phyloP scores from a whole-genome alignment of 1,140 invertebrate genomes.

The Drosophila micromelanica region DNA sequence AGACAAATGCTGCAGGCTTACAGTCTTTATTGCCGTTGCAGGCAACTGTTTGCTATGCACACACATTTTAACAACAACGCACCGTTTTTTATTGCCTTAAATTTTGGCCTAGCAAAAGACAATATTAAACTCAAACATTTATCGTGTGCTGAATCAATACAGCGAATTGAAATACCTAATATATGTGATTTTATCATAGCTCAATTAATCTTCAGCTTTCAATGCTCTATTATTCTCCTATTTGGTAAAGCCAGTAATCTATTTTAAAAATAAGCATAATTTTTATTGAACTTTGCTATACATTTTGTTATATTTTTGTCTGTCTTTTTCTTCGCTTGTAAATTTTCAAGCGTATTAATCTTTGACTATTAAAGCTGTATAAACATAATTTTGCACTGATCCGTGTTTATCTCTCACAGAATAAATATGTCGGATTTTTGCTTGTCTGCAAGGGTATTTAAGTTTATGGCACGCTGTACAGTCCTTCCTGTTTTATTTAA shows the following conservation, averaged over 20 bases:
- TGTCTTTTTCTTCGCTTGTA: no score
- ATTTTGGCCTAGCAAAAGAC: not conserved
- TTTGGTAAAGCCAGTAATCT: no score
- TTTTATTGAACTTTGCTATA: no score
- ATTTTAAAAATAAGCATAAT: no score
- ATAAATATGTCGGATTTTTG: no score
- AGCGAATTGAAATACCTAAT: conserved; percentile 10
- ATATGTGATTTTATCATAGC: conserved; percentile 12
- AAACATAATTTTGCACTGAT: no score
- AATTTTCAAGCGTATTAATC: no score
- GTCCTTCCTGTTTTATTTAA: conserved; percentile 17
- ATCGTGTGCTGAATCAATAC: conserved; percentile 11
- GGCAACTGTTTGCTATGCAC: conserved; percentile 18
- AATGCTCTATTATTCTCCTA: no score
- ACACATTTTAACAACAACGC: conserved; percentile 3
- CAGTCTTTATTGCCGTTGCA: conserved; percentile 41
- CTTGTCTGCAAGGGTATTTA: no score
- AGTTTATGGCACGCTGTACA: not conserved
- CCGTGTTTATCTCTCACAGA: no score
- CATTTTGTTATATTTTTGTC: no score
- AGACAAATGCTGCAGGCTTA: conserved; percentile 37
- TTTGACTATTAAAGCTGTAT: no score
- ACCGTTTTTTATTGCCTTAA: conserved; percentile 30
- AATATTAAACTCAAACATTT: conserved; percentile 29
- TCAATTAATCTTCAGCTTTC: not conserved